Conservation (phyloP, 2,888 invertebrate genomes). For the Danaus chrysippus region DNA sequence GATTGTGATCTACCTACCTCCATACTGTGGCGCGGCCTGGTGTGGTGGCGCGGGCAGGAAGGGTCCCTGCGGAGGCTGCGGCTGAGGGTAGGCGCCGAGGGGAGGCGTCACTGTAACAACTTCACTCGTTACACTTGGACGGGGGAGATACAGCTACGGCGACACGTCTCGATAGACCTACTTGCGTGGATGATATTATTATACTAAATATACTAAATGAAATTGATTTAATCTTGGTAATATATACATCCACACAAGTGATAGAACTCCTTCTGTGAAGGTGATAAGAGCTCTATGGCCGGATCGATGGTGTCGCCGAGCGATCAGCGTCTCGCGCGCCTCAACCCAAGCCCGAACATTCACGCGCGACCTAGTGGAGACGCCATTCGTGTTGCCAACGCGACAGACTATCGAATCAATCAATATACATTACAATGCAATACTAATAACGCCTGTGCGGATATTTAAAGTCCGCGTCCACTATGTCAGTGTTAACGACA, state of each 20-base stretch:
- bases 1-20: slow-evolving; percentile 49
- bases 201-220: background rate
- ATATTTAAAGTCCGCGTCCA: slow-evolving; percentile 48
- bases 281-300: slow-evolving; percentile 1
- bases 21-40: slow-evolving; percentile 78
- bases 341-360: slow-evolving; percentile 78
- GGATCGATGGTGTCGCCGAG: slow-evolving; percentile 21
- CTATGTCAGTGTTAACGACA: slow-evolving; percentile 74
- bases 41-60: slow-evolving; percentile 83
- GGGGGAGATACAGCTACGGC: slow-evolving; percentile 23
- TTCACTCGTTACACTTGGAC: slow-evolving; percentile 36
- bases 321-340: slow-evolving; percentile 46
- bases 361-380: slow-evolving; percentile 70
- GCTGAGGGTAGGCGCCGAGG: slow-evolving; percentile 79
- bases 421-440: slow-evolving; percentile 14
- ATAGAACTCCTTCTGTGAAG: background rate
- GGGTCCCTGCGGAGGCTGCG: slow-evolving; percentile 79
- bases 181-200: slow-evolving; percentile 21
- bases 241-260: too few species aligned
- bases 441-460: slow-evolving; percentile 29
- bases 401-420: background rate
- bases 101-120: slow-evolving; percentile 77
- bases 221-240: background rate
- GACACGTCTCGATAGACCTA: slow-evolving; percentile 31
- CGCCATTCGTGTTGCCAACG: slow-evolving; percentile 32